phyloP scores from a whole-genome alignment of 1,140 invertebrate species.

The Pseudoatta argentina region DNA sequence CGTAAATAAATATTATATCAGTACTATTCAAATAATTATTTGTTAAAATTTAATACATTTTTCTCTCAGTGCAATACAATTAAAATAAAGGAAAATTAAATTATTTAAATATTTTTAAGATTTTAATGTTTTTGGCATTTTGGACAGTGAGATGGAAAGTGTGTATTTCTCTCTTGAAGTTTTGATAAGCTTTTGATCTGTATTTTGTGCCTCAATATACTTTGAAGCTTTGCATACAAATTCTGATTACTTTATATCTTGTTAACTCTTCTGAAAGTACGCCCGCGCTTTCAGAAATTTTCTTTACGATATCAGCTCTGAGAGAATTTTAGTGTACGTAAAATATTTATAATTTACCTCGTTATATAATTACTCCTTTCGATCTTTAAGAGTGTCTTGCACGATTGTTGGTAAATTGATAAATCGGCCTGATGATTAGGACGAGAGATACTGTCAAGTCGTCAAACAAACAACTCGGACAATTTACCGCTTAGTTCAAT shows the following conservation, averaged over 20 bases:
- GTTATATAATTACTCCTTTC: background rate
- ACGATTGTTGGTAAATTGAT: conserved; percentile 52
- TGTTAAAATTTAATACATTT: too few relatives aligned
- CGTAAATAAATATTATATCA: too few relatives aligned
- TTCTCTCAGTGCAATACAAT: background rate
- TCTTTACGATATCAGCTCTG: background rate
- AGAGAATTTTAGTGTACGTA: conserved; percentile 25
- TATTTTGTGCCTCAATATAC: background rate
- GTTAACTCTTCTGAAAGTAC: conserved; percentile 10
- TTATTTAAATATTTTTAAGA: background rate
- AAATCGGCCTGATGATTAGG: conserved; percentile 41
- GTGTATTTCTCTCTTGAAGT: background rate
- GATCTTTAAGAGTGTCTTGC: conserved; percentile 41
- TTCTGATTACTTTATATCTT: conserved; percentile 40
- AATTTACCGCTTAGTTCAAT: conserved; percentile 53
- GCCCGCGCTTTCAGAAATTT: background rate
- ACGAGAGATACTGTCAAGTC: conserved; percentile 52
- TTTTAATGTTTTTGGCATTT: background rate
- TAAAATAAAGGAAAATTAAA: background rate
- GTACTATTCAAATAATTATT: too few relatives aligned
- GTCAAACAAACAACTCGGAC: conserved; percentile 46
- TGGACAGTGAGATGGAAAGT: background rate
- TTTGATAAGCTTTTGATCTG: conserved; percentile 16
- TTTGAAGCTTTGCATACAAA: conserved; percentile 36
- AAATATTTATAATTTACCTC: conserved; percentile 34